These are phyloP conservation scores for Notamacropus eugenii DNA, from an alignment of 2,797 vertebrate species.

Conservation along the genomic window DNA sequence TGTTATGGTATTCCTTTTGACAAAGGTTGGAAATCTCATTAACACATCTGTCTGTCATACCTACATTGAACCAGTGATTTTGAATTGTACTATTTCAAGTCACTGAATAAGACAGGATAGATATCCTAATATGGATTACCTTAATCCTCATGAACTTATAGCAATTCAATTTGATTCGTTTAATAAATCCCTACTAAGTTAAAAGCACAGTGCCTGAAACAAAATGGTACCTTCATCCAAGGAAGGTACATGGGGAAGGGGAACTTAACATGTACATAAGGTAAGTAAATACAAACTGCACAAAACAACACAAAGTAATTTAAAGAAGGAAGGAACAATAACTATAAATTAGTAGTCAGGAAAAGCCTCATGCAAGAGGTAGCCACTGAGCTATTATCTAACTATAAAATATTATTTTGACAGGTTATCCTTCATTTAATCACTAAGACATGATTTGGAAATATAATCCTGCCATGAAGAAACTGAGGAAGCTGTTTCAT, in stretches of 20 bases:
- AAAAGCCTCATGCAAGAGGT: neutral
- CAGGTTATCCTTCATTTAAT: neutral
- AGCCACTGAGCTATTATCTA: neutral
- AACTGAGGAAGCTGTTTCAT: neutral
- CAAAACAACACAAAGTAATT: neutral
- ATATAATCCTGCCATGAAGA: neutral
- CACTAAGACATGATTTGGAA: neutral
- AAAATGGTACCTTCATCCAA: neutral
- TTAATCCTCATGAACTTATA: constrained; percentile 9
- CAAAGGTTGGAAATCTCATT: neutral
- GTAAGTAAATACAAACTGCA: neutral
- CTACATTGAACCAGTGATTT: constrained; percentile 3
- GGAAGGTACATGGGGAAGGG: neutral
- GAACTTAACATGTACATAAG: neutral
- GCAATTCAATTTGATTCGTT: neutral
- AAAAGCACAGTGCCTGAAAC: neutral
- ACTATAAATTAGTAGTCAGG: neutral
- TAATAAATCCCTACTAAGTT: neutral
- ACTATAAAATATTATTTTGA: neutral
- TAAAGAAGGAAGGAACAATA: neutral
- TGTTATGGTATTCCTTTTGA: neutral
- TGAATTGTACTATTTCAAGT: constrained; percentile 26
- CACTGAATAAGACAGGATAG: constrained; percentile 20
- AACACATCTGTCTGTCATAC: constrained; percentile 25
- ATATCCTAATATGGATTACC: neutral